These are phyloP conservation scores for Drosophila nigricruria DNA, from an alignment of 2,888 invertebrate species.

Conservation along the genomic window DNA sequence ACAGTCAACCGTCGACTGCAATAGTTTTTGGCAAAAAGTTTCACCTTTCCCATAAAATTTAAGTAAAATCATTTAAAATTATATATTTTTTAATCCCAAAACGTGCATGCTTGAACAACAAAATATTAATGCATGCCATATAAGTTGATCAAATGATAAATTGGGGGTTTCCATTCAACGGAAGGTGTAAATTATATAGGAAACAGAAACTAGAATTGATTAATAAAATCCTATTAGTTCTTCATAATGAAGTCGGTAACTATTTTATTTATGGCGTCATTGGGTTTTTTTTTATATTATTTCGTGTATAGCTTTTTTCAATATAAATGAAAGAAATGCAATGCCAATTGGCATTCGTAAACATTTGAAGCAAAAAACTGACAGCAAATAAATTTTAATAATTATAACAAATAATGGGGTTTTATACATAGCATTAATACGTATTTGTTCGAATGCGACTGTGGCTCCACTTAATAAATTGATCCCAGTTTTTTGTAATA, in stretches of 20 bases:
- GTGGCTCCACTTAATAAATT: slow-evolving; percentile 45
- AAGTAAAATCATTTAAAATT: not conserved
- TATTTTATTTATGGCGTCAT: slow-evolving; percentile 28
- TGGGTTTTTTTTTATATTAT: not conserved
- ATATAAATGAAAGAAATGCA: not conserved
- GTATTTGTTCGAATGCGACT: slow-evolving; percentile 26
- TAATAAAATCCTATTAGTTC: slow-evolving; percentile 42
- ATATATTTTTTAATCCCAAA: not conserved
- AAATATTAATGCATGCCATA: slow-evolving; percentile 17
- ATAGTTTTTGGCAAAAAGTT: not conserved
- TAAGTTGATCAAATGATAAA: slow-evolving; percentile 13
- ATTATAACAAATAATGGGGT: slow-evolving; percentile 57
- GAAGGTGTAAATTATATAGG: slow-evolving; percentile 40
- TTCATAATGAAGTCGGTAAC: slow-evolving; percentile 31
- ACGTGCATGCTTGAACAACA: slow-evolving; percentile 37
- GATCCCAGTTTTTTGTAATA: slow-evolving; percentile 16
- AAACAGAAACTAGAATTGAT: slow-evolving; percentile 32
- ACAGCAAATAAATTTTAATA: slow-evolving; percentile 51
- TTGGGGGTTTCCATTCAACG: slow-evolving; percentile 38
- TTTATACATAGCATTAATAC: slow-evolving; percentile 46
- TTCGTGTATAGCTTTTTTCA: not conserved
- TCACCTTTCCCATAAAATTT: not conserved
- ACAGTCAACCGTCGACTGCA: not conserved
- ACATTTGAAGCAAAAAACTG: slow-evolving; percentile 29
- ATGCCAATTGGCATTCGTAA: slow-evolving; percentile 26